These are phyloP conservation scores for Rotaria macrura DNA, from an alignment of 2,888 invertebrate species.

Conservation along the genomic window DNA sequence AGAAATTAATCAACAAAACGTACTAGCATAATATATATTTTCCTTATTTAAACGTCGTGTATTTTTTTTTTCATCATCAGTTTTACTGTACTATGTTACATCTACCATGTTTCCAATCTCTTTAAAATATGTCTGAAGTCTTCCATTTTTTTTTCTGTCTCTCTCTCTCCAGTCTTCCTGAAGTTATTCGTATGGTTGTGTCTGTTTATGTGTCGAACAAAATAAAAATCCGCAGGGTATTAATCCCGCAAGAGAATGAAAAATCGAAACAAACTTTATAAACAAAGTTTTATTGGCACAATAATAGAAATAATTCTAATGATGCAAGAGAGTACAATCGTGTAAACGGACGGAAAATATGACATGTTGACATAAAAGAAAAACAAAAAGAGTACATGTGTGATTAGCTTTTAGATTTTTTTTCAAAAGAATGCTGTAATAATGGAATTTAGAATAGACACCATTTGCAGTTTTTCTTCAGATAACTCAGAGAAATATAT, in stretches of 20 bases:
- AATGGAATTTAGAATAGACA: not conserved
- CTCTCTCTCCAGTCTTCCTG: not conserved
- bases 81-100: not conserved
- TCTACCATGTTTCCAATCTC: not conserved
- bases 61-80: no score
- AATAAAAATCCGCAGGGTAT: not conserved
- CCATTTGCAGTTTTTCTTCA: not conserved
- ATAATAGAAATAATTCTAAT: not conserved
- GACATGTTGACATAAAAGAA: not conserved
- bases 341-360: not conserved
- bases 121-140: not conserved
- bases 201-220: not conserved
- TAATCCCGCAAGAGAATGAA: not conserved
- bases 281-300: not conserved
- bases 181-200: not conserved
- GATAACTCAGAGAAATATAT: not conserved
- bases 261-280: not conserved
- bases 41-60: no score
- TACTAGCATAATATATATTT: not conserved
- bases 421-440: not conserved
- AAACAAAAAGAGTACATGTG: not conserved
- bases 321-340: not conserved
- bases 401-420: not conserved
- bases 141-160: not conserved
- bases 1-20: not conserved